Evolutionary conservation across 2,797 vertebrate species (phyloP).

Genomic region (Sebastes steindachneri): DNA sequence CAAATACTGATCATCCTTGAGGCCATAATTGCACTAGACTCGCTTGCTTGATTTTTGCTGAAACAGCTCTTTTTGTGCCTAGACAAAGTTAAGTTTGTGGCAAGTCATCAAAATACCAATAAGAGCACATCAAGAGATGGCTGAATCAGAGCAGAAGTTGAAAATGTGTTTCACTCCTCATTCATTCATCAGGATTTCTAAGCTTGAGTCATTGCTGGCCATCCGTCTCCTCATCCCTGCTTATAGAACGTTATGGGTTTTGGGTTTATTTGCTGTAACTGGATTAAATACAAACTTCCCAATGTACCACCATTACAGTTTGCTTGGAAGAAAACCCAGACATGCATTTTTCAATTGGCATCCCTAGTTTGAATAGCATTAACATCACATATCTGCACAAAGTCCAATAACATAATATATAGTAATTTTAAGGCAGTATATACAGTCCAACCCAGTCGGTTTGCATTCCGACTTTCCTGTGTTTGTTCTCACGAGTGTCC

Average conservation of each 20-base stretch:
- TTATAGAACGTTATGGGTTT: conserved; percentile 23
- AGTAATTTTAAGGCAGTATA: background rate
- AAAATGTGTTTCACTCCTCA: background rate
- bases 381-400: background rate
- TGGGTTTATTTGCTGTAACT: conserved; percentile 28
- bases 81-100: background rate
- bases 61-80: background rate
- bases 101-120: background rate
- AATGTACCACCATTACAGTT: conserved; percentile 4
- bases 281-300: conserved; percentile 25
- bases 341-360: background rate
- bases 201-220: conserved; percentile 18
- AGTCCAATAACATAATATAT: background rate
- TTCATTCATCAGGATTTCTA: conserved; percentile 10
- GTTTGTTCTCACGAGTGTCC: conserved; percentile 26
- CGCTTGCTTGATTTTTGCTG: background rate
- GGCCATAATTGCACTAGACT: background rate
- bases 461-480: background rate
- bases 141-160: background rate
- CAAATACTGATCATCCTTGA: background rate
- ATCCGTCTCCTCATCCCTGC: conserved; percentile 11
- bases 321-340: conserved; percentile 14
- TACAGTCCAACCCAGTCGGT: background rate
- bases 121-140: background rate
- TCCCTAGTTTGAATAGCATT: background rate